Evolutionary conservation across 53 echinoderm and acorn worm species (phyloP), one percentile per base, ranked within the genome.

Genomic region (Holothuria scabra): DNA sequence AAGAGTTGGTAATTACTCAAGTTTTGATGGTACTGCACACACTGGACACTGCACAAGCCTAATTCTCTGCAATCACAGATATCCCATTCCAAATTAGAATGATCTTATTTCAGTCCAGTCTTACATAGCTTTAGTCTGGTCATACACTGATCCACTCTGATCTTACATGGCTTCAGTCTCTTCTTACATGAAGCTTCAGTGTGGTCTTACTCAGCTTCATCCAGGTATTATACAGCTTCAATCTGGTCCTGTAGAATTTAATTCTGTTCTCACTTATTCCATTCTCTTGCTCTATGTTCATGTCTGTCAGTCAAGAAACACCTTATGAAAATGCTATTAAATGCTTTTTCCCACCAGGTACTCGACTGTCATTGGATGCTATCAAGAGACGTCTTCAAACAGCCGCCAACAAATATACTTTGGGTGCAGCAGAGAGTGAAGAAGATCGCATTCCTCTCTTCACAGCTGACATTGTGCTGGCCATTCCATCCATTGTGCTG

Each of bases 301-400:
- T 41, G 4, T 75, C 2, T 44, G 14, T 52, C 52, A 12, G 8
- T 16, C 8, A 8, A 16, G 14, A 52, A 52, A 52, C 52, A 52
- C 14, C 18, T 2, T 28, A 65, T 65, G 22, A 65, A 13, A 65
- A 1, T 29, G 2, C 46, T 29, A 33, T 8, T 12, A 13, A 33
- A 67, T 72, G 5, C 25, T 72, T 72, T 63, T 8, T 2, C 48
- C 37, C 31, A 49, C 11, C 82, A 99, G 99, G 99, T 76, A 99
- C 99, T 59, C 92, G 99, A 21, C 84, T 99, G n/a, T 99, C 99
- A 21, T 82, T 99, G 75, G 99, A 99, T 69, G 86, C 93, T 75
- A 99, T 99, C 95, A 99, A 99, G 83, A 92, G 92, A 56, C 91
- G 99, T 31, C 82, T 95, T 31, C 95, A 99, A 91, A 92, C 93